phyloP scores from a whole-genome alignment of 37 sponge, comb jelly and placozoan species.

The Cladorhizidae sp. region DNA sequence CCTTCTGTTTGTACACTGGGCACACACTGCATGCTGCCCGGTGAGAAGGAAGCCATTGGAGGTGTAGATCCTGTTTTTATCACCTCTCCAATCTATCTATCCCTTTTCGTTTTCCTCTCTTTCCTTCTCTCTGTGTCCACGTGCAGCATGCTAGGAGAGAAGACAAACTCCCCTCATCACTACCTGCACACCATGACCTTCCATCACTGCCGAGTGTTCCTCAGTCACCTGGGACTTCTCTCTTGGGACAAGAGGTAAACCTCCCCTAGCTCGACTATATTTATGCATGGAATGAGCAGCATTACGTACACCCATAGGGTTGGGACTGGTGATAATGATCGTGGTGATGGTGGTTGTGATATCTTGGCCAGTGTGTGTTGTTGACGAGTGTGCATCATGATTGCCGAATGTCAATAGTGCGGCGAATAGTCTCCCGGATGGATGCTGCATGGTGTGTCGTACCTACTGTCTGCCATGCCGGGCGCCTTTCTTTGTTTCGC shows the following conservation, averaged over 20 bases:
- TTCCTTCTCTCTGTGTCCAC: conserved; percentile 8
- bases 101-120: conserved; percentile 25
- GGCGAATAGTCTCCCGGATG: too few relatives aligned
- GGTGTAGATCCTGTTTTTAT: background rate
- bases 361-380: too few relatives aligned
- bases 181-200: conserved; percentile 44
- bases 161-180: conserved; percentile 25
- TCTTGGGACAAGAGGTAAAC: conserved; percentile 42
- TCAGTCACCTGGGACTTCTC: conserved; percentile 78
- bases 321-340: too few relatives aligned
- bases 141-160: conserved; percentile 46
- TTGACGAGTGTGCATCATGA: too few relatives aligned
- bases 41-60: conserved; percentile 3
- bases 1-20: conserved; percentile 2
- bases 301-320: too few relatives aligned
- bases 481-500: too few relatives aligned
- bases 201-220: conserved; percentile 73
- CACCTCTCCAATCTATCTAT: conserved; percentile 4
- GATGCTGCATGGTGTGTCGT: too few relatives aligned
- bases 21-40: background rate
- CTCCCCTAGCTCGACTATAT: too few relatives aligned
- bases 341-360: too few relatives aligned
- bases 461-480: too few relatives aligned
- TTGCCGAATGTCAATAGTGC: too few relatives aligned
- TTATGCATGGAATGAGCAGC: too few relatives aligned